Conservation (phyloP, 2,888 invertebrate genomes). For the Thymelicus lineola region DNA sequence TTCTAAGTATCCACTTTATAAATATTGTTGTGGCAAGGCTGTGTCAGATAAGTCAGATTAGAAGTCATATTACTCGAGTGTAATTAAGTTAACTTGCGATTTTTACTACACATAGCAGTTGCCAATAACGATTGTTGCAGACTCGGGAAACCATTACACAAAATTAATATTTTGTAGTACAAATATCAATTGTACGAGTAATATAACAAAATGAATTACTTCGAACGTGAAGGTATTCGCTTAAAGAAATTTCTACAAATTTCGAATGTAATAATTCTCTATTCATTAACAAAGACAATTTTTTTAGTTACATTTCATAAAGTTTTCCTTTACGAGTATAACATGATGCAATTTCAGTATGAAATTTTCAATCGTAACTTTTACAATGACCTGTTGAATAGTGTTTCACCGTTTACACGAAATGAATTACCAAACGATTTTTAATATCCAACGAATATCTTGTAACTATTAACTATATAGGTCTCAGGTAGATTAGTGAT, state of each 20-base stretch:
- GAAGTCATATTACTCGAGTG: constrained; percentile 42
- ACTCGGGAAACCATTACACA: neutral
- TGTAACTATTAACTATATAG: constrained; percentile 20
- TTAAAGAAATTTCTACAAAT: too few relatives aligned
- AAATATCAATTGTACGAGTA: too few relatives aligned
- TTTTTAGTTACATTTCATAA: neutral
- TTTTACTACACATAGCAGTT: constrained; percentile 6
- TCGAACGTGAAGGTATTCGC: too few relatives aligned
- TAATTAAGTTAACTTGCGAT: constrained; percentile 51
- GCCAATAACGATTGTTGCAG: neutral
- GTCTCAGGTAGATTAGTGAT: constrained; percentile 33
- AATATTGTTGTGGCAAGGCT: too few relatives aligned
- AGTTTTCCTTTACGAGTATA: neutral
- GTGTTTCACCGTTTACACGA: neutral
- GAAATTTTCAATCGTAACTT: neutral
- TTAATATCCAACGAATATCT: constrained; percentile 24
- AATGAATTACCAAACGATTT: neutral
- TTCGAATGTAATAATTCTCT: too few relatives aligned
- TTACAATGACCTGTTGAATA: neutral
- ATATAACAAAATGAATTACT: too few relatives aligned
- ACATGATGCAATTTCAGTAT: neutral
- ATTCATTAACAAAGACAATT: too few relatives aligned
- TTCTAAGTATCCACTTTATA: too few relatives aligned
- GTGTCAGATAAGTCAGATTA: too few relatives aligned
- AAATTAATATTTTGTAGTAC: too few relatives aligned